Evolutionary conservation across 2,888 invertebrate genomes (phyloP).

Genomic region (Polyploca ridens): DNA sequence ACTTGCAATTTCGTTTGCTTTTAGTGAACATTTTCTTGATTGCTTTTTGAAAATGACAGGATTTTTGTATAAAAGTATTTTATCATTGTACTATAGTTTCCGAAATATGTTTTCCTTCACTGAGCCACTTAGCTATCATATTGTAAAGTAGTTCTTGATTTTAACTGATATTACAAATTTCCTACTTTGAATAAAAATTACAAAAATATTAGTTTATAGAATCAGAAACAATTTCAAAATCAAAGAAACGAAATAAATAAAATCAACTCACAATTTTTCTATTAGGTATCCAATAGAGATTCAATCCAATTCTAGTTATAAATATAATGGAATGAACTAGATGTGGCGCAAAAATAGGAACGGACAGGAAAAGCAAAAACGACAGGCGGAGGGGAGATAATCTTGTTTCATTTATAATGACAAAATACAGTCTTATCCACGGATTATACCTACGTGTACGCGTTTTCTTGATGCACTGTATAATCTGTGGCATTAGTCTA

Average conservation of each 20-base stretch:
- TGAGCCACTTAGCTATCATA: too few species aligned
- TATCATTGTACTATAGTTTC: too few species aligned
- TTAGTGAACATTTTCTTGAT: neutral
- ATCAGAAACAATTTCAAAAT: neutral
- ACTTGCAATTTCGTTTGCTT: constrained; percentile 35
- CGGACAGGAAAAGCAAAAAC: neutral
- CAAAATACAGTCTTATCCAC: neutral
- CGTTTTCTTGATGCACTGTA: too few species aligned
- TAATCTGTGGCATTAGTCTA: too few species aligned
- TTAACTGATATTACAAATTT: too few species aligned
- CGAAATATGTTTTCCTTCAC: too few species aligned
- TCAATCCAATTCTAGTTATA: constrained; percentile 15
- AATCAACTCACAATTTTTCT: constrained; percentile 14
- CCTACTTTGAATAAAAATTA: neutral
- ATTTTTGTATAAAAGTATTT: neutral
- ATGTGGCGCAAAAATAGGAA: neutral
- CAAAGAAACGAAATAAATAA: neutral
- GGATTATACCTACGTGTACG: too few species aligned
- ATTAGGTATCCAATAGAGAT: constrained; percentile 19
- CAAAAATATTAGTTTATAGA: neutral
- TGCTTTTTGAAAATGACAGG: constrained; percentile 1
- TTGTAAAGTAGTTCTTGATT: too few species aligned
- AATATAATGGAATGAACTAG: neutral
- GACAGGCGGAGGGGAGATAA: neutral
- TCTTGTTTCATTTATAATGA: neutral